These are phyloP conservation scores for Gnathonemus longibarbis DNA, from an alignment of 2,113 vertebrate species.

Conservation along the genomic window DNA sequence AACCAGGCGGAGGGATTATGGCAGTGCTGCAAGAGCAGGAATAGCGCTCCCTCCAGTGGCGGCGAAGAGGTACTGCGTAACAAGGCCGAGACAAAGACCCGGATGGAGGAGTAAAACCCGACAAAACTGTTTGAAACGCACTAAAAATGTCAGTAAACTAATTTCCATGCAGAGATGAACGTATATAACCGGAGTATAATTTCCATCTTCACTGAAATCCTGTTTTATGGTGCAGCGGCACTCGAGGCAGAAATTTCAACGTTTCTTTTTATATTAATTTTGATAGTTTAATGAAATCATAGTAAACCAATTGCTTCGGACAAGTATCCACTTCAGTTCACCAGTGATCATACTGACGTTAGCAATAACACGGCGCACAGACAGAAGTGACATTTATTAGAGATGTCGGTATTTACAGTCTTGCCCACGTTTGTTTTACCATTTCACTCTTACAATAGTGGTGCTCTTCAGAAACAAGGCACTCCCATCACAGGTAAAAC, in stretches of 20 bases:
- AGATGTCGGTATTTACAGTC: conserved; percentile 74
- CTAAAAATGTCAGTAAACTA: neutral
- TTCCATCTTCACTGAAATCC: neutral
- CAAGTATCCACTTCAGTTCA: neutral
- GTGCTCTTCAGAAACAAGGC: conserved; percentile 63
- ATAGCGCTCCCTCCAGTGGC: neutral
- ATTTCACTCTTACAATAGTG: conserved; percentile 60
- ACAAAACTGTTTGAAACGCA: neutral
- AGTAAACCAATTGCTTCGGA: neutral
- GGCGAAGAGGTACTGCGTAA: neutral
- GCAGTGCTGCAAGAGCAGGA: neutral
- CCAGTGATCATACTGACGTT: neutral
- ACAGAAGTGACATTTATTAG: conserved; percentile 79
- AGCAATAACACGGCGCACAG: conserved; percentile 19
- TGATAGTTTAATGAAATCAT: neutral
- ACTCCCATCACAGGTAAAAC: conserved; percentile 24
- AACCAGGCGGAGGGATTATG: neutral
- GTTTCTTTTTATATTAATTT: neutral
- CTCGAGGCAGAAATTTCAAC: neutral
- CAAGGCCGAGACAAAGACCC: neutral
- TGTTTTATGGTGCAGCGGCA: neutral
- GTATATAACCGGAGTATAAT: neutral
- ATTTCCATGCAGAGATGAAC: neutral
- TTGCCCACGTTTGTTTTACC: conserved; percentile 42
- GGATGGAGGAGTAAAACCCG: neutral